Percentiles rank a stretch among this genome's conserved stretches.
These are phyloP conservation scores for Pygocentrus nattereri DNA, from an alignment of 2,797 vertebrate species.

Conservation along the genomic window DNA sequence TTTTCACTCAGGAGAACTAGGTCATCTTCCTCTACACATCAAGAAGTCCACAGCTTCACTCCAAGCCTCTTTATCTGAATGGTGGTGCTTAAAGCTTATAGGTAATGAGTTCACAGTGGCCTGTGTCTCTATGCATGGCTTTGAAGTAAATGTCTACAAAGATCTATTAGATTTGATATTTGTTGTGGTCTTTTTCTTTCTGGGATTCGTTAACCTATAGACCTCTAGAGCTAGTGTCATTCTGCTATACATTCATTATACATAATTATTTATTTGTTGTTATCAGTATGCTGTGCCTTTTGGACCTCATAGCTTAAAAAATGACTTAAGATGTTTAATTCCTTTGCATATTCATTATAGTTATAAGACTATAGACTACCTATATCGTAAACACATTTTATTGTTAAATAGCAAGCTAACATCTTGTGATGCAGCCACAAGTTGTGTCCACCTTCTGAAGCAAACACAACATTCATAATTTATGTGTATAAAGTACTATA, in stretches of 20 bases:
- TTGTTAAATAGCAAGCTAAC: too few species aligned
- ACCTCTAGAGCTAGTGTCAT: background rate
- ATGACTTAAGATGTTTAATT: too few species aligned
- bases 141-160: background rate
- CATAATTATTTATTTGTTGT: background rate
- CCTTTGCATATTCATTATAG: too few species aligned
- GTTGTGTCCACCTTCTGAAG: too few species aligned
- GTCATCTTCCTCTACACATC: conserved; percentile 53
- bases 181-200: background rate
- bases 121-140: background rate
- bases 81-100: conserved; percentile 37
- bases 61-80: conserved; percentile 39
- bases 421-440: too few species aligned
- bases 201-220: background rate
- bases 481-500: too few species aligned
- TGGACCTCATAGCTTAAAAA: too few species aligned
- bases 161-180: background rate
- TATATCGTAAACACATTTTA: too few species aligned
- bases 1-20: conserved; percentile 51
- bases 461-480: too few species aligned
- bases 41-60: conserved; percentile 37
- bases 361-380: too few species aligned
- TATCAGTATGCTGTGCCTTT: too few species aligned
- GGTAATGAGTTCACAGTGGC: conserved; percentile 27
- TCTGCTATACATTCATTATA: background rate